phyloP scores from a whole-genome alignment of 2,797 vertebrate genomes.

The Periparus ater region DNA sequence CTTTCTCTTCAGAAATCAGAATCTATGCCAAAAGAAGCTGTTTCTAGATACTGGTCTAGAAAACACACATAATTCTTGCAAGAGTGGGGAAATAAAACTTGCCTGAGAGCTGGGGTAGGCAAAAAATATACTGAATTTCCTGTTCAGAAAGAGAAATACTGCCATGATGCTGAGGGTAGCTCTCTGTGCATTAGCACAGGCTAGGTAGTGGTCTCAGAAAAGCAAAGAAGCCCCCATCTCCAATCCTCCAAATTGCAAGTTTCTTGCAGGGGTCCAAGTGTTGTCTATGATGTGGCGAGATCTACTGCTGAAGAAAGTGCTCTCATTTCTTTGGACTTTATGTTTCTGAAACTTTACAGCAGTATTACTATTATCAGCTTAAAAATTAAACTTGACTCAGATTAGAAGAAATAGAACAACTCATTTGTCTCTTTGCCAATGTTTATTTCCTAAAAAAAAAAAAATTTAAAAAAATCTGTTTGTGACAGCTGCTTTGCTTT shows the following conservation, averaged over 20 bases:
- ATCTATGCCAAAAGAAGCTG: slow-evolving; percentile 45
- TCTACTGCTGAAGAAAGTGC: not conserved
- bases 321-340: not conserved
- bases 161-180: not conserved
- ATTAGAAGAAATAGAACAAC: not conserved
- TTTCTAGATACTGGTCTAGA: slow-evolving; percentile 44
- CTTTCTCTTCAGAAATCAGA: slow-evolving; percentile 51
- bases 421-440: not conserved
- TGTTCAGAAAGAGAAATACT: not conserved
- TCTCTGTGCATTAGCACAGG: not conserved
- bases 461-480: not conserved
- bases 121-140: not conserved
- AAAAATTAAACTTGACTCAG: slow-evolving; percentile 6
- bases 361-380: not conserved
- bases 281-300: not conserved
- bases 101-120: not conserved
- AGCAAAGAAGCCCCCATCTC: not conserved
- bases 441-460: not conserved
- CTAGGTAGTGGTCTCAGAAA: not conserved
- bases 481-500: slow-evolving; percentile 41
- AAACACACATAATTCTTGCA: slow-evolving; percentile 34
- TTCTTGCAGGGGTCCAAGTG: not conserved
- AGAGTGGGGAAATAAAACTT: not conserved
- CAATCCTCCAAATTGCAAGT: not conserved
- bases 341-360: slow-evolving; percentile 3